Evolutionary conservation across 2,113 vertebrate species (phyloP).

Genomic region (Aspidoscelis tigris): DNA sequence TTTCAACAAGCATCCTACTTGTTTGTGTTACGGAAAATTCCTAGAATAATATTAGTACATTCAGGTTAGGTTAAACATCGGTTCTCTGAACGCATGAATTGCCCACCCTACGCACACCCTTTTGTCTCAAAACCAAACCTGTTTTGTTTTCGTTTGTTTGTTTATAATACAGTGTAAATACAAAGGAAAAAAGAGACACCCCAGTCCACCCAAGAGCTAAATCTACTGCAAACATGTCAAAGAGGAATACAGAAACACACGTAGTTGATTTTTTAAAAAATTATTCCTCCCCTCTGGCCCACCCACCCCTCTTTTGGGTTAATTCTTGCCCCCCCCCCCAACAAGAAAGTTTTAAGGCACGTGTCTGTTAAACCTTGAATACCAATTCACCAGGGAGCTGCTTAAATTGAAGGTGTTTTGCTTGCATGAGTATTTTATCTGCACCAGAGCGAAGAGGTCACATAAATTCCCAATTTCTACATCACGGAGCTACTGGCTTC

Average conservation of each 20-base stretch:
- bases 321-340: slow-evolving; percentile 37
- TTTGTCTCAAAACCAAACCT: slow-evolving; percentile 79
- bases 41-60: slow-evolving; percentile 86
- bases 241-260: slow-evolving; percentile 85
- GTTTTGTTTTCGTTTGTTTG: slow-evolving; percentile 45
- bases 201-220: slow-evolving; percentile 80
- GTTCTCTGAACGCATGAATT: slow-evolving; percentile 83
- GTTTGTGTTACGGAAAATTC: slow-evolving; percentile 91
- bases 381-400: slow-evolving; percentile 81
- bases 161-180: slow-evolving; percentile 92
- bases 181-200: slow-evolving; percentile 80
- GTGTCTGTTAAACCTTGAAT: slow-evolving; percentile 94
- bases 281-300: slow-evolving; percentile 47
- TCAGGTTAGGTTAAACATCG: slow-evolving; percentile 86
- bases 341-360: slow-evolving; percentile 98
- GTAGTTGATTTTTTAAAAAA: slow-evolving; percentile 68
- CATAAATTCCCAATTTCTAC: not conserved
- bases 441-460: too few species aligned
- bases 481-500: too few species aligned
- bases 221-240: slow-evolving; percentile 79
- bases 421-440: too few species aligned
- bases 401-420: slow-evolving; percentile 69
- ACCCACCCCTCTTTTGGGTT: slow-evolving; percentile 23
- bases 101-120: slow-evolving; percentile 65
- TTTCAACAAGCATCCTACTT: slow-evolving; percentile 91